phyloP scores from a whole-genome alignment of 2,113 vertebrate genomes.

The Chionodraco myersi region DNA sequence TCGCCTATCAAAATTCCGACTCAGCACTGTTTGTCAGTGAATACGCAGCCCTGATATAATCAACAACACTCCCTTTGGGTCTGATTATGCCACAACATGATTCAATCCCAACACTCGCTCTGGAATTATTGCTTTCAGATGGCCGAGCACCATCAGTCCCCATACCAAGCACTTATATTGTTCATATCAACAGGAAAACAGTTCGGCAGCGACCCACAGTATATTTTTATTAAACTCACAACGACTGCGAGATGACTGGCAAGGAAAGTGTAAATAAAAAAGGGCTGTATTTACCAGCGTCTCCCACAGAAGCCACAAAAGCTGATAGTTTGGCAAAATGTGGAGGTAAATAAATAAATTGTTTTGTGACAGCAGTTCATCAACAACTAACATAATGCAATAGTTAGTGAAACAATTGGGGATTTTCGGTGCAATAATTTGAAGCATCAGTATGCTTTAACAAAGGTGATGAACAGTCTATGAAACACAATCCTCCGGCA shows the following conservation, averaged over 20 bases:
- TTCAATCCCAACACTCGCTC: constrained; percentile 28
- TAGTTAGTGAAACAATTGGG: not conserved
- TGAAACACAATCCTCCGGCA: not conserved
- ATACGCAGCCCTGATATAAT: constrained; percentile 53
- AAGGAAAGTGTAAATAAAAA: constrained; percentile 53
- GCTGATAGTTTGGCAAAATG: constrained; percentile 36
- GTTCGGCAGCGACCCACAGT: constrained; percentile 26
- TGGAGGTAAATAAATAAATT: constrained; percentile 40
- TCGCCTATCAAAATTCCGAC: constrained; percentile 37
- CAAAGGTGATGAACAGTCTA: not conserved
- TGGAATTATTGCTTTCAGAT: constrained; percentile 61
- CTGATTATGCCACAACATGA: constrained; percentile 42
- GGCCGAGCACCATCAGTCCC: constrained; percentile 39
- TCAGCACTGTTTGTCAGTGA: constrained; percentile 59
- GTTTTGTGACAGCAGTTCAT: constrained; percentile 23
- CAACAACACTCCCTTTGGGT: constrained; percentile 50
- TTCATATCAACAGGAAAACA: constrained; percentile 53
- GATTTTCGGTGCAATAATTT: not conserved
- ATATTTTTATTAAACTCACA: constrained; percentile 31
- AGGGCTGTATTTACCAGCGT: constrained; percentile 34
- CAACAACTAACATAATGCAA: constrained; percentile 27
- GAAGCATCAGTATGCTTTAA: not conserved
- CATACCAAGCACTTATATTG: constrained; percentile 18
- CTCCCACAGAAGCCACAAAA: constrained; percentile 34
- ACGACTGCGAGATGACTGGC: constrained; percentile 42